phyloP scores from a whole-genome alignment of 1,140 invertebrate genomes.

The Panulirus ornatus region DNA sequence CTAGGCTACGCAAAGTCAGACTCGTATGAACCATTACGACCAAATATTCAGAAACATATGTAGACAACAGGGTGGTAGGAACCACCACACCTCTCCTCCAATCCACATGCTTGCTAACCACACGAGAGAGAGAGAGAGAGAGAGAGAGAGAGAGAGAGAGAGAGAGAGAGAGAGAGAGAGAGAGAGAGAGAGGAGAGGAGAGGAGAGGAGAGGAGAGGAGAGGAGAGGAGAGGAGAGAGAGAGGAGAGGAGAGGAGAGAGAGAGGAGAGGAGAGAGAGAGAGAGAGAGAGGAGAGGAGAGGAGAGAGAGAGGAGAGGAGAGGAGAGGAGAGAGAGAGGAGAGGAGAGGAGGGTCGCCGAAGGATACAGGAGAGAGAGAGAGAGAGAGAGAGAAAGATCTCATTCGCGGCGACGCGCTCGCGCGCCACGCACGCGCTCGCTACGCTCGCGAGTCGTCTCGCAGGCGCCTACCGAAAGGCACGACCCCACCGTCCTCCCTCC shows the following conservation, averaged over 20 bases:
- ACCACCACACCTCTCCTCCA: no score
- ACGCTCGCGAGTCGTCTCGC: no score
- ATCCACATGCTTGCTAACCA: neutral
- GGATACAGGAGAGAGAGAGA: neutral
- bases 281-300: neutral
- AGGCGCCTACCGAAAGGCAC: no score
- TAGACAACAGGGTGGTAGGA: no score
- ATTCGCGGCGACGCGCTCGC: no score
- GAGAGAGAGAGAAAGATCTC: neutral
- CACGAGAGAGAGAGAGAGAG: no score
- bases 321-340: neutral
- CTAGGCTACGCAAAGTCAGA: no score
- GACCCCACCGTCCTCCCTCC: no score
- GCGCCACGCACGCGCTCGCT: no score
- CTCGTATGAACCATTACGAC: no score
- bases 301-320: neutral
- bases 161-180: slow-evolving; percentile 2
- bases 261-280: neutral
- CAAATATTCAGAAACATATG: no score
- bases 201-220: no score
- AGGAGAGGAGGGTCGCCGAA: neutral
- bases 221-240: neutral
- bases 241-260: neutral
- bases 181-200: neutral
- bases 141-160: neutral